Conservation (phyloP, 2,888 invertebrate genomes). For the Hedychridium roseum region DNA sequence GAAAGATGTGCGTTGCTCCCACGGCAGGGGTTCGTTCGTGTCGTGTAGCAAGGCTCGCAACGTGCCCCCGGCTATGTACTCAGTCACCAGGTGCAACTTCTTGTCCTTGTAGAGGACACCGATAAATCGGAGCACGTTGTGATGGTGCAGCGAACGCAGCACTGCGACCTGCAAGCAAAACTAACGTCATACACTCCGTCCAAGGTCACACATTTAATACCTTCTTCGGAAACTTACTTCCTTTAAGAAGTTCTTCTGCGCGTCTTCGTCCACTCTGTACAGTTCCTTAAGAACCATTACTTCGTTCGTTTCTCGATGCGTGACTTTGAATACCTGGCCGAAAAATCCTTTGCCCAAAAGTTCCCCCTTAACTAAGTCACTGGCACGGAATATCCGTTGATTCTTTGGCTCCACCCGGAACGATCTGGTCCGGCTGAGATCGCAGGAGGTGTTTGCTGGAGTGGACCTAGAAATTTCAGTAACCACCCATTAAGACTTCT, state of each 20-base stretch:
- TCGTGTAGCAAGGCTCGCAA: conserved; percentile 86
- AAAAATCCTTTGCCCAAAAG: conserved; percentile 93
- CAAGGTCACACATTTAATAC: neutral
- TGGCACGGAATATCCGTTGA: conserved; percentile 87
- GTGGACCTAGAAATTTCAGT: conserved; percentile 62
- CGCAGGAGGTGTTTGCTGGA: conserved; percentile 66
- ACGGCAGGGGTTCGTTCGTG: conserved; percentile 72
- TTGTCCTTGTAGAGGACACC: conserved; percentile 94
- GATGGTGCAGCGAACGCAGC: conserved; percentile 85
- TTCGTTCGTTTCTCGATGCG: conserved; percentile 88
- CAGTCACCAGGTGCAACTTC: conserved; percentile 89
- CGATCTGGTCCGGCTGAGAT: conserved; percentile 86
- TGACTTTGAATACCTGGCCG: conserved; percentile 91
- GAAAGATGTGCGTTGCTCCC: conserved; percentile 83
- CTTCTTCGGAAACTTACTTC: conserved; percentile 77
- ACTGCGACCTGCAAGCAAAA: conserved; percentile 78
- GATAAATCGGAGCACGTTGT: conserved; percentile 89
- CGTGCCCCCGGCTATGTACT: conserved; percentile 92
- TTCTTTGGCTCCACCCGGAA: conserved; percentile 79
- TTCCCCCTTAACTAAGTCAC: conserved; percentile 89
- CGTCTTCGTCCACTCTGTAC: conserved; percentile 92
- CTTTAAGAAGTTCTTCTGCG: conserved; percentile 92
- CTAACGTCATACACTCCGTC: no score
- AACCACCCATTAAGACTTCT: neutral
- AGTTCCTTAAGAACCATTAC: conserved; percentile 96